Evolutionary conservation across 2,888 invertebrate species (phyloP).

Genomic region (Syritta pipiens): DNA sequence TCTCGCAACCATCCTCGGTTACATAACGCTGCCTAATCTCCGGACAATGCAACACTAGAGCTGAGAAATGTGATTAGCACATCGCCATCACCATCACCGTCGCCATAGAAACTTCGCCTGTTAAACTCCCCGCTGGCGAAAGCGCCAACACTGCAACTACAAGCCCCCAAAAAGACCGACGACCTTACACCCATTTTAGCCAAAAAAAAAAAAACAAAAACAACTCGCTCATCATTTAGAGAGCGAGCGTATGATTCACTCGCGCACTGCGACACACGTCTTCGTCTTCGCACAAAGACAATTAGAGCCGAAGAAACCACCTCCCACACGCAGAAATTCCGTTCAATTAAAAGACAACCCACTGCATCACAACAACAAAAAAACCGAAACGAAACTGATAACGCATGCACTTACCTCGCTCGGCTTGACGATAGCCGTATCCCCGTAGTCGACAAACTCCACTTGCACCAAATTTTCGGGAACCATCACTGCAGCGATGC

Average conservation of each 20-base stretch:
- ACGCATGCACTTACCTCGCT: constrained; percentile 78
- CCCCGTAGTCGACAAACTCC: constrained; percentile 86
- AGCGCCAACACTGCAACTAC: constrained; percentile 23
- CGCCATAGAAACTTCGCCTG: constrained; percentile 8
- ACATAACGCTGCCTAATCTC: constrained; percentile 19
- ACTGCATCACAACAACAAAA: constrained; percentile 1
- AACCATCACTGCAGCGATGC: constrained; percentile 80
- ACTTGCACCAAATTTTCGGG: constrained; percentile 82
- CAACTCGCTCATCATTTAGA: constrained; percentile 21
- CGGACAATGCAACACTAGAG: too few relatives aligned
- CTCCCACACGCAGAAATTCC: constrained; percentile 67
- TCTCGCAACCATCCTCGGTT: background rate
- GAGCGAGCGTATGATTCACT: constrained; percentile 32
- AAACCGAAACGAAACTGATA: background rate
- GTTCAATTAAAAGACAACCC: constrained; percentile 39
- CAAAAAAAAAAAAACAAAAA: constrained; percentile 5
- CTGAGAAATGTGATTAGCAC: constrained; percentile 27
- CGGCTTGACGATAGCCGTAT: constrained; percentile 82
- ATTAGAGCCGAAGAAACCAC: constrained; percentile 29
- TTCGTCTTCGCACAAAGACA: constrained; percentile 17
- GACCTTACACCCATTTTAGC: constrained; percentile 4
- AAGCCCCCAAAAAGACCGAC: too few relatives aligned
- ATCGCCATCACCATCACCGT: background rate
- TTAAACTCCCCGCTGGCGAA: constrained; percentile 4
- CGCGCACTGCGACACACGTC: background rate